phyloP scores from a whole-genome alignment of 2,113 vertebrate genomes.

The Corythaeola cristata region DNA sequence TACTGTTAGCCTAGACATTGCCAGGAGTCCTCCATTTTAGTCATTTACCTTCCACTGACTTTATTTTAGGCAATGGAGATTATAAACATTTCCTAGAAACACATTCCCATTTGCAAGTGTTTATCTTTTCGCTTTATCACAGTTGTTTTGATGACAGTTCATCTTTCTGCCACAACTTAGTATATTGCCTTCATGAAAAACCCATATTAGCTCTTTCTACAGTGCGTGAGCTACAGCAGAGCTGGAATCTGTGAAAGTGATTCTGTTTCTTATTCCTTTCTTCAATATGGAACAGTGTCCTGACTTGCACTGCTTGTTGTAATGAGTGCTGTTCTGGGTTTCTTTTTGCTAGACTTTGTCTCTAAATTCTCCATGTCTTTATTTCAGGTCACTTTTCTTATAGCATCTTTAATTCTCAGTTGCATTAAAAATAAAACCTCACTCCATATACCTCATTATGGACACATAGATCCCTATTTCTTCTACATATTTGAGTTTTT shows the following conservation, averaged over 20 bases:
- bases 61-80: not conserved
- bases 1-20: not conserved
- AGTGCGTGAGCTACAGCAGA: not conserved
- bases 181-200: not conserved
- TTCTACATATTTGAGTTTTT: not conserved
- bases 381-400: not conserved
- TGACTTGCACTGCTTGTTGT: not conserved
- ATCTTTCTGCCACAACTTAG: not conserved
- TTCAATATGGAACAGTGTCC: not conserved
- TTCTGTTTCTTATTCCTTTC: not conserved
- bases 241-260: not conserved
- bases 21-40: not conserved
- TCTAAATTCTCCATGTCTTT: not conserved
- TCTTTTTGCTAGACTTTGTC: not conserved
- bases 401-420: not conserved
- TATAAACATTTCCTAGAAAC: not conserved
- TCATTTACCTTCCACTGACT: not conserved
- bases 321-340: accelerated
- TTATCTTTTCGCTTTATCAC: not conserved
- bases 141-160: not conserved
- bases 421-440: not conserved
- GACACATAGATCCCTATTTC: not conserved
- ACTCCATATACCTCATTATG: not conserved
- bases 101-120: not conserved
- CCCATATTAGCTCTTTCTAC: not conserved